These are phyloP conservation scores for Gryon sp. DNA, from an alignment of 1,140 invertebrate species.

Conservation along the genomic window DNA sequence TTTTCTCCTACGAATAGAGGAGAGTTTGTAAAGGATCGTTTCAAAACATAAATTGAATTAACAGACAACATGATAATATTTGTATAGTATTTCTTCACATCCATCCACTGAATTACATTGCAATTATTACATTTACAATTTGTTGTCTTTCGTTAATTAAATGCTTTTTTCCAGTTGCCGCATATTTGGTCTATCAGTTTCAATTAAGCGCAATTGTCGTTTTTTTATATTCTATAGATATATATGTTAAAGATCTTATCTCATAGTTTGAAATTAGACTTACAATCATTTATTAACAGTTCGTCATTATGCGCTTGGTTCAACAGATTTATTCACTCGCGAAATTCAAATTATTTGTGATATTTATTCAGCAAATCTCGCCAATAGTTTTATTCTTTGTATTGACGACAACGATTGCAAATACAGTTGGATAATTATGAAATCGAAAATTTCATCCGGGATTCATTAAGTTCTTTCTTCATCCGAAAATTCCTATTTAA, in stretches of 20 bases:
- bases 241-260: too few species aligned
- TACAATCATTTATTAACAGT: conserved; percentile 29
- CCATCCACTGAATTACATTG: background rate
- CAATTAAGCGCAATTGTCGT: too few species aligned
- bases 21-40: conserved; percentile 42
- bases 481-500: background rate
- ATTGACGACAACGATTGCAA: conserved; percentile 6
- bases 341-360: conserved; percentile 44
- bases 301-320: conserved; percentile 22
- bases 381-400: conserved; percentile 29
- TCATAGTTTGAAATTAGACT: too few species aligned
- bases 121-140: too few species aligned
- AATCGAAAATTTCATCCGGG: conserved; percentile 5
- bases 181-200: too few species aligned
- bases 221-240: too few species aligned
- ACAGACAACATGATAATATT: conserved; percentile 35
- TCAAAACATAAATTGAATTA: conserved; percentile 47
- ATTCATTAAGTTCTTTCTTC: conserved; percentile 1
- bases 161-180: too few species aligned
- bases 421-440: conserved; percentile 13
- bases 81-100: conserved; percentile 1
- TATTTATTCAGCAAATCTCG: conserved; percentile 45
- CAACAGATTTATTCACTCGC: conserved; percentile 48
- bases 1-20: conserved; percentile 46
- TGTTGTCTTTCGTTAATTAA: too few species aligned